These are phyloP conservation scores for Lepisosteus oculatus DNA, from an alignment of 2,113 vertebrate species.

Conservation along the genomic window DNA sequence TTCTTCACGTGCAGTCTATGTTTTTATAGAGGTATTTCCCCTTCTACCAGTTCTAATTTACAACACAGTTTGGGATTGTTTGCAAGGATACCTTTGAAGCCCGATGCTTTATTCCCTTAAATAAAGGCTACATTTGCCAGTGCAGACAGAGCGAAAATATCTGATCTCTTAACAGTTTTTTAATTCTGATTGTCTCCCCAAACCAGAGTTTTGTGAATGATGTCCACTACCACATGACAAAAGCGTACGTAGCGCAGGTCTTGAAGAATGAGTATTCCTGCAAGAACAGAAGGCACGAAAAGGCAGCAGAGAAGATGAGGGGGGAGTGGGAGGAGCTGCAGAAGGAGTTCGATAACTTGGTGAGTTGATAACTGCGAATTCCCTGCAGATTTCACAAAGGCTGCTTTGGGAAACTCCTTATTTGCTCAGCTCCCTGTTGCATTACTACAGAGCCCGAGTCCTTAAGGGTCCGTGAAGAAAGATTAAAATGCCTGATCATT, in stretches of 20 bases:
- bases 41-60: too few relatives aligned
- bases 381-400: not conserved
- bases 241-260: conserved; percentile 60
- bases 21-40: too few relatives aligned
- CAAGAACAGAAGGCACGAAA: conserved; percentile 59
- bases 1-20: too few relatives aligned
- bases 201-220: conserved; percentile 48
- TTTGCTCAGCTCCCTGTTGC: not conserved
- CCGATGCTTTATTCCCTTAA: too few relatives aligned
- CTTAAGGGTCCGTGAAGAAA: too few relatives aligned
- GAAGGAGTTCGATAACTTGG: conserved; percentile 52
- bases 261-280: conserved; percentile 64
- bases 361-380: conserved; percentile 20
- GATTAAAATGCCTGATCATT: too few relatives aligned
- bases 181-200: conserved; percentile 19
- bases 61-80: too few relatives aligned
- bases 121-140: too few relatives aligned
- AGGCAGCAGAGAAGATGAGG: conserved; percentile 47
- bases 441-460: too few relatives aligned
- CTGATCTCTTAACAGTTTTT: not conserved
- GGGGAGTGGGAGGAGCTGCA: conserved; percentile 45
- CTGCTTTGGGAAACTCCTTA: not conserved
- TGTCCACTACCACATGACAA: conserved; percentile 50
- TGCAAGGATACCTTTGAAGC: too few relatives aligned
- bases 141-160: too few relatives aligned